Evolutionary conservation across 2,797 vertebrate genomes (phyloP).

Genomic region (Pseudochaenichthys georgianus): DNA sequence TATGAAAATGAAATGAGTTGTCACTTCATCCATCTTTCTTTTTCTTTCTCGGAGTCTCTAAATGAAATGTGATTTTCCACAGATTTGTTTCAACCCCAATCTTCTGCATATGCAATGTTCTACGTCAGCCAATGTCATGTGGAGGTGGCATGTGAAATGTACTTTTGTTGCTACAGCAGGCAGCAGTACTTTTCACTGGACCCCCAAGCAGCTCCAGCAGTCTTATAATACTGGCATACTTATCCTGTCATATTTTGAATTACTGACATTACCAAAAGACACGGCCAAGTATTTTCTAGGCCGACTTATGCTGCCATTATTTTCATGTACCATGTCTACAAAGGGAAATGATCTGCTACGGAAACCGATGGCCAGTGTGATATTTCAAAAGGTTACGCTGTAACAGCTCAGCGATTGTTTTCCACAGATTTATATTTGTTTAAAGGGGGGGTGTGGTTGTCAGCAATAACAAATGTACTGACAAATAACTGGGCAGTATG

Average conservation of each 20-base stretch:
- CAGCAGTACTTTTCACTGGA: conserved; percentile 33
- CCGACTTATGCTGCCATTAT: conserved; percentile 59
- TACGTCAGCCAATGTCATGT: conserved; percentile 16
- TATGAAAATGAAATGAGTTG: conserved; percentile 29
- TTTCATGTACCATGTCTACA: conserved; percentile 64
- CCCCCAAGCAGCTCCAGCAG: conserved; percentile 23
- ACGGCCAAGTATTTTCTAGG: conserved; percentile 29
- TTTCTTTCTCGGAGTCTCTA: conserved; percentile 3
- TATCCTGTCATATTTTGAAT: conserved; percentile 57
- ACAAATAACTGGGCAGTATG: conserved; percentile 83
- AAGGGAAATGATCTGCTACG: conserved; percentile 55
- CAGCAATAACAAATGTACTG: conserved; percentile 85
- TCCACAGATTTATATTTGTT: conserved; percentile 84
- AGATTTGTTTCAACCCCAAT: conserved; percentile 24
- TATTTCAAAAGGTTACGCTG: conserved; percentile 88
- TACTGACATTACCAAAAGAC: conserved; percentile 46
- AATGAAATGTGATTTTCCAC: conserved; percentile 27
- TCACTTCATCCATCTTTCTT: conserved; percentile 8
- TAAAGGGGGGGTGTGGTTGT: conserved; percentile 83
- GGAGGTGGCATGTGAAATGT: conserved; percentile 24
- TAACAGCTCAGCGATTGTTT: conserved; percentile 82
- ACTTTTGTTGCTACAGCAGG: conserved; percentile 40
- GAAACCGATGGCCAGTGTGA: conserved; percentile 79
- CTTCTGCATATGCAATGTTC: conserved; percentile 25
- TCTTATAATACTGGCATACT: conserved; percentile 46